Percentiles rank a stretch among this genome's conserved stretches.
Evolutionary conservation across 2,888 invertebrate genomes (phyloP).

Genomic region (Platynereis dumerilii): DNA sequence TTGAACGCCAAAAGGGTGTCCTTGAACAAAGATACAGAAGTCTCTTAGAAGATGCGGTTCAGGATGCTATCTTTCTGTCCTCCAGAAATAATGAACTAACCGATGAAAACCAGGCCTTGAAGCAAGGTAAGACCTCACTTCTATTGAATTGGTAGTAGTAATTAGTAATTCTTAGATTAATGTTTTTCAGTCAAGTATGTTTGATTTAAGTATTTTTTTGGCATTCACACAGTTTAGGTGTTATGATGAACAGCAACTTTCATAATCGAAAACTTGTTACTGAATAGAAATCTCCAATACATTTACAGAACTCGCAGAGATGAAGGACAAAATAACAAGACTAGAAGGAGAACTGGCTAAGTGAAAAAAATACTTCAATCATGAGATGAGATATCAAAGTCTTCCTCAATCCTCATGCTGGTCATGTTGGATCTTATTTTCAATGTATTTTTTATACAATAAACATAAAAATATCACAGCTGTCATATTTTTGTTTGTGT

Average conservation of each 20-base stretch:
- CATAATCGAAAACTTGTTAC: no score
- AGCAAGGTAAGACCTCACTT: slow-evolving; percentile 41
- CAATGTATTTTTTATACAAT: no score
- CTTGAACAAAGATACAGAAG: slow-evolving; percentile 56
- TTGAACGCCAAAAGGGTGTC: slow-evolving; percentile 58
- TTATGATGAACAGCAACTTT: no score
- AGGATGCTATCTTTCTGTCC: slow-evolving; percentile 58
- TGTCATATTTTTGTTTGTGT: no score
- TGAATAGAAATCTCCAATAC: no score
- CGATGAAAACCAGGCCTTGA: slow-evolving; percentile 49
- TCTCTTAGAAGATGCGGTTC: slow-evolving; percentile 55
- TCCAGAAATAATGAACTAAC: slow-evolving; percentile 53
- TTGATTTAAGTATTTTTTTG: background rate
- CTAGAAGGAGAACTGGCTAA: no score
- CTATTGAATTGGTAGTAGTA: no score
- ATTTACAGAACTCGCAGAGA: slow-evolving; percentile 26
- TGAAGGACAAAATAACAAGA: slow-evolving; percentile 24
- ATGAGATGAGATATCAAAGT: no score
- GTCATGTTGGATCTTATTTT: no score
- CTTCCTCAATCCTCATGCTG: no score
- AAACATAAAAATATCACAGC: no score
- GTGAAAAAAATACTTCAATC: no score
- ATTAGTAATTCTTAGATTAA: background rate
- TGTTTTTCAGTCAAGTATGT: background rate
- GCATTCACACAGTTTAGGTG: background rate